A percentile compares a stretch with the other conserved stretches of the same genome.
phyloP scores from a whole-genome alignment of 2,113 vertebrate species.

The Muntiacus reevesi region DNA sequence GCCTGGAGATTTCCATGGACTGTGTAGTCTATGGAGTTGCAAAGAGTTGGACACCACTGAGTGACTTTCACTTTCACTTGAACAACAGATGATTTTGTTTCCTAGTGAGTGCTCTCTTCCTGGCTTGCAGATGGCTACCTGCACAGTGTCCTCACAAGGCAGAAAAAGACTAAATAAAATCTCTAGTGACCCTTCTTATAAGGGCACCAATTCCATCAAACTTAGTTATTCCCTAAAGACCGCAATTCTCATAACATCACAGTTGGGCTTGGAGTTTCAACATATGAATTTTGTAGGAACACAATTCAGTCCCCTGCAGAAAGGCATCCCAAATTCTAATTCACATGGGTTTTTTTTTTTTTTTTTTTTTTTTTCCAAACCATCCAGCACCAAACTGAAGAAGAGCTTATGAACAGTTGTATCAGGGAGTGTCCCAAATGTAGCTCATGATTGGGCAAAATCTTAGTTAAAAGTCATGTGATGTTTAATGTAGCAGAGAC shows the following conservation, averaged over 20 bases:
- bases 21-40: not conserved
- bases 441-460: not conserved
- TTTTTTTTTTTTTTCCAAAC: not conserved
- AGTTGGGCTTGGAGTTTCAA: not conserved
- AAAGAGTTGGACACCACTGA: not conserved
- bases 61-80: not conserved
- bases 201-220: not conserved
- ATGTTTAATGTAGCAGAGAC: slow-evolving; percentile 28
- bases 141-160: not conserved
- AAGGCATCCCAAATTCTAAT: not conserved
- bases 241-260: not conserved
- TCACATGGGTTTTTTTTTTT: not conserved
- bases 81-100: not conserved
- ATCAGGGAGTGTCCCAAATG: not conserved
- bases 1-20: not conserved
- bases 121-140: not conserved
- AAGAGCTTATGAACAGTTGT: not conserved
- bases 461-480: slow-evolving; percentile 21
- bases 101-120: not conserved
- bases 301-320: not conserved
- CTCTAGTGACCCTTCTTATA: not conserved
- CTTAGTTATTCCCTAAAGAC: not conserved
- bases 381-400: not conserved
- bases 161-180: not conserved
- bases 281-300: not conserved